phyloP scores from a whole-genome alignment of 2,888 invertebrate species.

The Pediacus dermestoides region DNA sequence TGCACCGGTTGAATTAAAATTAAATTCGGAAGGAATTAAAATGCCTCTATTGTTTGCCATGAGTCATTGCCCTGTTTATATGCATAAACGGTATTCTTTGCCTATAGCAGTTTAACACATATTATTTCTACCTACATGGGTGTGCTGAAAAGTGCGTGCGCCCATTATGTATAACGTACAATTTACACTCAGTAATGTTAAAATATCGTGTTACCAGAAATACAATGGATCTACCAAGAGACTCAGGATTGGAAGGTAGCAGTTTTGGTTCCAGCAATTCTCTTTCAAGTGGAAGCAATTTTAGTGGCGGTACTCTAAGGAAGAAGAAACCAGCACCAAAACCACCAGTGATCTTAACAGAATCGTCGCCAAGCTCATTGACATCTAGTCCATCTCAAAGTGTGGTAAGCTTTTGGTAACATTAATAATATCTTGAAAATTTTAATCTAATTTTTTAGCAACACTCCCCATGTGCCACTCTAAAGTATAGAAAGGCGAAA shows the following conservation, averaged over 20 bases:
- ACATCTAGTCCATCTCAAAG: constrained; percentile 45
- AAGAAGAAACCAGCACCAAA: constrained; percentile 70
- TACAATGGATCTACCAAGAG: constrained; percentile 10
- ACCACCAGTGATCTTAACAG: constrained; percentile 51
- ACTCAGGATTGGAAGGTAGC: constrained; percentile 18
- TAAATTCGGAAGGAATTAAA: too few relatives aligned
- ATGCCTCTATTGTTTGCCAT: constrained; percentile 13
- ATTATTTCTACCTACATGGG: constrained; percentile 15
- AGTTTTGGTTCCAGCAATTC: constrained; percentile 49
- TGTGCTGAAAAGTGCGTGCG: constrained; percentile 8
- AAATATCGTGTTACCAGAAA: constrained; percentile 44
- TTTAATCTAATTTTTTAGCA: constrained; percentile 29
- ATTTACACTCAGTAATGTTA: constrained; percentile 34
- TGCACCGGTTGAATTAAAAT: too few relatives aligned
- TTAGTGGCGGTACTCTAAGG: constrained; percentile 47
- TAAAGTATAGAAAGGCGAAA: constrained; percentile 59
- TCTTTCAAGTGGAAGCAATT: constrained; percentile 38
- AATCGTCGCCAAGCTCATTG: constrained; percentile 36
- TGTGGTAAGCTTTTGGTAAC: constrained; percentile 38
- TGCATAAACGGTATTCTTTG: constrained; percentile 21
- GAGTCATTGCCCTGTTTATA: constrained; percentile 31
- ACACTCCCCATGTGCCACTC: constrained; percentile 50
- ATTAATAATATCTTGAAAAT: background rate
- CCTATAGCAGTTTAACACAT: constrained; percentile 17
- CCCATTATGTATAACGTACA: constrained; percentile 7